These are phyloP conservation scores for Liolophura sinensis DNA, from an alignment of 1,140 invertebrate genomes.

Conservation along the genomic window DNA sequence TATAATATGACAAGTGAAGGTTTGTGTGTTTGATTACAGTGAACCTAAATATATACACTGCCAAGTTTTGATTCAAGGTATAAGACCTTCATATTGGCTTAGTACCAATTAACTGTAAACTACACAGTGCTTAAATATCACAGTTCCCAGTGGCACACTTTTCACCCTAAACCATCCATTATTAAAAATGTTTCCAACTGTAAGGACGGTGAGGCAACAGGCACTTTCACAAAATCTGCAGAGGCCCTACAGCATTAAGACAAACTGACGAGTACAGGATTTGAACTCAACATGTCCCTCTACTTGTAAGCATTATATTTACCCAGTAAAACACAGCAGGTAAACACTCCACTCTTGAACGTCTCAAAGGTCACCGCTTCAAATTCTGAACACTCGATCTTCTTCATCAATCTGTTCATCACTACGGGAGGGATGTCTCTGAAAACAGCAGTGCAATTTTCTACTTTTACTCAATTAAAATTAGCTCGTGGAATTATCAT, in stretches of 20 bases:
- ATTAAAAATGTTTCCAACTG: too few relatives aligned
- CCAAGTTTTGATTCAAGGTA: too few relatives aligned
- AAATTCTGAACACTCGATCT: slow-evolving; percentile 28
- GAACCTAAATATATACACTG: too few relatives aligned
- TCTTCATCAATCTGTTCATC: slow-evolving; percentile 25
- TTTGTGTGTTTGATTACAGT: too few relatives aligned
- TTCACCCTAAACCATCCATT: too few relatives aligned
- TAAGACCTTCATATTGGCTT: too few relatives aligned
- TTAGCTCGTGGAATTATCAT: not conserved
- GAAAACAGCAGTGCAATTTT: not conserved
- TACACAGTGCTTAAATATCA: too few relatives aligned
- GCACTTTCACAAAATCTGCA: too few relatives aligned
- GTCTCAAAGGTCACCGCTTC: slow-evolving; percentile 37
- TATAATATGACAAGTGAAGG: too few relatives aligned
- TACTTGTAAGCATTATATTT: not conserved
- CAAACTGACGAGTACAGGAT: not conserved
- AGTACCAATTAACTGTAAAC: too few relatives aligned
- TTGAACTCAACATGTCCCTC: not conserved
- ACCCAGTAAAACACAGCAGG: slow-evolving; percentile 40
- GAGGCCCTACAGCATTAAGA: not conserved
- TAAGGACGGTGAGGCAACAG: too few relatives aligned
- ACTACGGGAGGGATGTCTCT: slow-evolving; percentile 30
- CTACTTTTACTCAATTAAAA: not conserved
- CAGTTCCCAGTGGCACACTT: too few relatives aligned
- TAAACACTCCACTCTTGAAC: slow-evolving; percentile 35